phyloP scores from a whole-genome alignment of 2,888 invertebrate species.

The Oscheius sp. region DNA sequence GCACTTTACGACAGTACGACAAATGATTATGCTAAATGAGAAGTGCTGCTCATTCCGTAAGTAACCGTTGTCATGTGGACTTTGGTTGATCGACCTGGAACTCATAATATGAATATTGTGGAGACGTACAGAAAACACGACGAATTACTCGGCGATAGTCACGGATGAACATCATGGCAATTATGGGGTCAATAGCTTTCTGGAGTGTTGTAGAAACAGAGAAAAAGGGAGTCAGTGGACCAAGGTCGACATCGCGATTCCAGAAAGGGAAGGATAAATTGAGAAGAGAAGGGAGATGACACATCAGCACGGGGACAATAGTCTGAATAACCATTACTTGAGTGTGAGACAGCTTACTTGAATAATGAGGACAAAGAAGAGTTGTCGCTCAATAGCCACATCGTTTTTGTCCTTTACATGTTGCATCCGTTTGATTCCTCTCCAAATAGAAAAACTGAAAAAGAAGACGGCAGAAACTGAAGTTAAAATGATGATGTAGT shows the following conservation, averaged over 20 bases:
- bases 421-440: neutral
- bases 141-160: constrained; percentile 4
- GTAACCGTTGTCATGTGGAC: no score
- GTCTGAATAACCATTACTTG: neutral
- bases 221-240: constrained; percentile 1
- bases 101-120: no score
- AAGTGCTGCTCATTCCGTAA: no score
- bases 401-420: neutral
- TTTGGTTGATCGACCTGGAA: no score
- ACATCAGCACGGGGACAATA: neutral
- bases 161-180: constrained; percentile 7
- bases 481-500: constrained; percentile 4
- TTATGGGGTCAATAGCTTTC: constrained; percentile 6
- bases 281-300: constrained; percentile 9
- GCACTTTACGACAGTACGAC: no score
- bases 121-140: neutral
- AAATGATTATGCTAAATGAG: no score
- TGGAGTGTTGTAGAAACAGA: constrained; percentile 17
- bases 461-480: neutral
- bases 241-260: neutral
- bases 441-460: constrained; percentile 5
- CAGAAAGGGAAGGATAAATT: constrained; percentile 7
- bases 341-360: neutral
- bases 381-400: neutral
- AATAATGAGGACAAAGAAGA: neutral